Percentiles rank a stretch among this genome's conserved stretches.
phyloP scores from a whole-genome alignment of 2,797 vertebrate genomes.

The Passerculus sandwichensis region DNA sequence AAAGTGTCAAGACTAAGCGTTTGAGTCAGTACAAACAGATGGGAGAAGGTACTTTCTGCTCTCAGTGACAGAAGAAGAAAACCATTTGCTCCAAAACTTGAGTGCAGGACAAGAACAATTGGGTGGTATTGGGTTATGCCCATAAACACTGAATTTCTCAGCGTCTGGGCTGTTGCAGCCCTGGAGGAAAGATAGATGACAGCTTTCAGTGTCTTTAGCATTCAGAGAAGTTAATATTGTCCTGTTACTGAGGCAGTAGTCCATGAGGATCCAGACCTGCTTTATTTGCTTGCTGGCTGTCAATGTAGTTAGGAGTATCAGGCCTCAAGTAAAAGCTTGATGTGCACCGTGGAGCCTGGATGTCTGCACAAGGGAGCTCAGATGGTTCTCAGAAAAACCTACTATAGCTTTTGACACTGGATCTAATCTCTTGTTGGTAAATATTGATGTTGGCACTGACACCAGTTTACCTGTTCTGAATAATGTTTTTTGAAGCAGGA shows the following conservation, averaged over 20 bases:
- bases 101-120: neutral
- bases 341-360: accelerated
- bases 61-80: neutral
- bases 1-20: neutral
- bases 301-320: neutral
- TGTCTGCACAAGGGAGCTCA: neutral
- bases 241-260: neutral
- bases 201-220: neutral
- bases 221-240: neutral
- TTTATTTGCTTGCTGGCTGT: neutral
- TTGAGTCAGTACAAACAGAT: neutral
- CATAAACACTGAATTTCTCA: neutral
- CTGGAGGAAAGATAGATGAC: neutral
- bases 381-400: neutral
- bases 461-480: neutral
- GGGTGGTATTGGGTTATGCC: neutral
- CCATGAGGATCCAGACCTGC: neutral
- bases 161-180: neutral
- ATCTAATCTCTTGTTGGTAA: neutral
- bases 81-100: neutral
- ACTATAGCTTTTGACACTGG: neutral
- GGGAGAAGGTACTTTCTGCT: neutral
- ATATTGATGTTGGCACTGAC: neutral
- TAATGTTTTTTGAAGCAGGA: neutral
- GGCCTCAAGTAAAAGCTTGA: neutral